Conservation (phyloP, 1,140 invertebrate genomes). For the Ceratitis capitata region DNA sequence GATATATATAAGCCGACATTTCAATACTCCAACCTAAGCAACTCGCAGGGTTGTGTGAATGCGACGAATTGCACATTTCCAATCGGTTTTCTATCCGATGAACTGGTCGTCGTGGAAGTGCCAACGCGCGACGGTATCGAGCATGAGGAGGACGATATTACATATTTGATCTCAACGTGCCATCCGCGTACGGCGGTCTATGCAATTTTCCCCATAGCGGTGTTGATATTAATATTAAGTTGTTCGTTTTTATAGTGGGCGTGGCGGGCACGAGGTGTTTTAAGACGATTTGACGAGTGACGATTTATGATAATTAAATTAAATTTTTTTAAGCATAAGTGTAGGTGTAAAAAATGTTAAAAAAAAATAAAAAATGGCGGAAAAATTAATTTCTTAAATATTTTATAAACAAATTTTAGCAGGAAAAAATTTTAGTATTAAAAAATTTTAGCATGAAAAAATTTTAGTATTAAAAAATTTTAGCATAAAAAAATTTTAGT, state of each 20-base stretch:
- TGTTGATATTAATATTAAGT: conserved; percentile 77
- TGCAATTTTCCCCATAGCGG: conserved; percentile 79
- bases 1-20: conserved; percentile 85
- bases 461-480: too few relatives aligned
- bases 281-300: neutral
- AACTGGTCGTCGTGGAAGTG: conserved; percentile 82
- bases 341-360: neutral
- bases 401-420: too few relatives aligned
- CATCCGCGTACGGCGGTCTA: conserved; percentile 80
- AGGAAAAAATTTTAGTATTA: too few relatives aligned
- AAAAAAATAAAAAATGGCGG: neutral
- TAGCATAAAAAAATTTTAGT: too few relatives aligned
- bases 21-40: conserved; percentile 77
- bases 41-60: conserved; percentile 75
- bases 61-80: conserved; percentile 78
- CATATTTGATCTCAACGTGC: conserved; percentile 76
- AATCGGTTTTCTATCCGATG: conserved; percentile 75
- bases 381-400: too few relatives aligned
- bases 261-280: neutral
- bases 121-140: conserved; percentile 82
- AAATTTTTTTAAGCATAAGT: neutral
- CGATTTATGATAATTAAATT: neutral
- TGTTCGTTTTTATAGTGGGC: conserved; percentile 76
- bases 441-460: too few relatives aligned
- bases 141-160: conserved; percentile 76